Conservation (phyloP, 2,888 invertebrate genomes). For the Hyposoter didymator region DNA sequence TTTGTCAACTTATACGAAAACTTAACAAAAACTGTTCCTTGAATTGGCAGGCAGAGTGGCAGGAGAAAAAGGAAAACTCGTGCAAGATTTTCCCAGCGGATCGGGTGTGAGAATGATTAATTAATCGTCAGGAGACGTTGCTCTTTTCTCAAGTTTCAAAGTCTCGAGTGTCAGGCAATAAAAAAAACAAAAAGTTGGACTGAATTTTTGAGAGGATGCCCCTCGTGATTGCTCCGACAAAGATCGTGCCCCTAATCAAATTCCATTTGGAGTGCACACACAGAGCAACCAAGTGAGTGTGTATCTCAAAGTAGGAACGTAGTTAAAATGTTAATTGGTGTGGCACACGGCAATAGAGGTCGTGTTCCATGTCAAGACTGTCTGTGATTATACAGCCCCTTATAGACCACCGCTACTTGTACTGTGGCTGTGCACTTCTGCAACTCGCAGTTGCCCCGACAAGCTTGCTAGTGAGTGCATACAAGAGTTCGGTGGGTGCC, state of each 20-base stretch:
- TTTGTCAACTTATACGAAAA: too few relatives aligned
- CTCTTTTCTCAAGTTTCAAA: neutral
- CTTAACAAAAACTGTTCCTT: too few relatives aligned
- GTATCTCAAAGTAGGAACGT: slow-evolving; percentile 41
- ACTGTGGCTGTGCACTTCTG: slow-evolving; percentile 51
- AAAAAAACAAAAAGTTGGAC: neutral
- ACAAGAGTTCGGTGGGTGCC: neutral
- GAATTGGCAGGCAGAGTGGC: too few relatives aligned
- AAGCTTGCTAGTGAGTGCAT: slow-evolving; percentile 32
- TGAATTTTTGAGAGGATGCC: neutral
- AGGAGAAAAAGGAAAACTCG: neutral
- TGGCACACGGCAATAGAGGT: slow-evolving; percentile 35
- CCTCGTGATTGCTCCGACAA: neutral
- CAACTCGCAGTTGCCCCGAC: slow-evolving; percentile 36
- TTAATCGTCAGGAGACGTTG: neutral
- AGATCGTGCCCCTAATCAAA: slow-evolving; percentile 46
- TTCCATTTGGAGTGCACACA: slow-evolving; percentile 38
- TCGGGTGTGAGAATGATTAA: neutral
- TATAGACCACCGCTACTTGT: slow-evolving; percentile 43
- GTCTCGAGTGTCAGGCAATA: neutral
- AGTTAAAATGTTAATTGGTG: slow-evolving; percentile 66
- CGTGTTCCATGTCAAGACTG: slow-evolving; percentile 54
- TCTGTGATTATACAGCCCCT: slow-evolving; percentile 64
- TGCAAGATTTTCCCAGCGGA: neutral
- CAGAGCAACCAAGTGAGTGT: neutral